These are phyloP conservation scores for Eristalis intricaria DNA, from an alignment of 2,888 invertebrate species.

Conservation along the genomic window DNA sequence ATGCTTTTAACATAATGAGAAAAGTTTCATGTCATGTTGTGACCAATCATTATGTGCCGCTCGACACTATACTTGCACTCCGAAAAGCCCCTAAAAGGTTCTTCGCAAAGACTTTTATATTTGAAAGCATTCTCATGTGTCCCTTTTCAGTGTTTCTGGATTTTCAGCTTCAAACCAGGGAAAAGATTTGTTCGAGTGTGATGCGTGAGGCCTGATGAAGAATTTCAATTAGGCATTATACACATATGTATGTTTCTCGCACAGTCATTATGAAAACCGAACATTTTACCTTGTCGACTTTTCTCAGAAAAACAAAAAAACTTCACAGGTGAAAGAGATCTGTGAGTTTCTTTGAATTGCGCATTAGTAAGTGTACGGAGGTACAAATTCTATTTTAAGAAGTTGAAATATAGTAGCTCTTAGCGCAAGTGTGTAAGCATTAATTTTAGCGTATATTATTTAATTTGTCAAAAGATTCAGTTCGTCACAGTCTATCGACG, in stretches of 20 bases:
- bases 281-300: background rate
- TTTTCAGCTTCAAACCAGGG: background rate
- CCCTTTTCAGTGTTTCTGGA: background rate
- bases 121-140: background rate
- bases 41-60: slow-evolving; percentile 27
- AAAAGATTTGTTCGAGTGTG: background rate
- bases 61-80: background rate
- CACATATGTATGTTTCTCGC: background rate
- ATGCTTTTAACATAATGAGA: slow-evolving; percentile 68
- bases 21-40: slow-evolving; percentile 58
- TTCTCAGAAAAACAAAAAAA: background rate
- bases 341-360: too few relatives aligned
- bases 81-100: background rate
- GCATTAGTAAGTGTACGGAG: too few relatives aligned
- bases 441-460: too few relatives aligned
- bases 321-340: too few relatives aligned
- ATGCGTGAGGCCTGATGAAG: background rate
- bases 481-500: too few relatives aligned
- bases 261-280: background rate
- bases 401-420: too few relatives aligned
- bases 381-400: too few relatives aligned
- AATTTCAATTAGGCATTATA: background rate
- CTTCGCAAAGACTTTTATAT: background rate
- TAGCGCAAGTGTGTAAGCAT: too few relatives aligned
- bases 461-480: too few relatives aligned